Evolutionary conservation across 2,888 invertebrate species (phyloP).

Genomic region (Marronus borbonicus): DNA sequence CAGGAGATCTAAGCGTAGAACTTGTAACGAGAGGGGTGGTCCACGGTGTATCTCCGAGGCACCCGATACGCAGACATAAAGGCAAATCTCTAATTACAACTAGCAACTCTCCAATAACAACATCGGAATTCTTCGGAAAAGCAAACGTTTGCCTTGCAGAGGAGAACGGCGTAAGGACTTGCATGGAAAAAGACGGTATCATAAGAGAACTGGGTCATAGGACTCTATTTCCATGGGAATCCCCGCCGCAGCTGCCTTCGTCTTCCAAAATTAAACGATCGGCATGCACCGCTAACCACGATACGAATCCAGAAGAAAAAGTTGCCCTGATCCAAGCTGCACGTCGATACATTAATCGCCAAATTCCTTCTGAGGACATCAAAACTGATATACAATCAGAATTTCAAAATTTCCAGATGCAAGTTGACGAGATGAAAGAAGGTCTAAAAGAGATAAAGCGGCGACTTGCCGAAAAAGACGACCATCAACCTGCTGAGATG

Average conservation of each 20-base stretch:
- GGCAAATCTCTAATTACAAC: not conserved
- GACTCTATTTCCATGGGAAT: slow-evolving; percentile 5
- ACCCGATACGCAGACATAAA: slow-evolving; percentile 27
- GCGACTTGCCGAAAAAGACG: too few species aligned
- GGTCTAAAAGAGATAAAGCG: too few species aligned
- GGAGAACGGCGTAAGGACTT: not conserved
- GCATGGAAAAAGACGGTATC: not conserved
- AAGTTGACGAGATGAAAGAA: too few species aligned
- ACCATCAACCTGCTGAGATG: too few species aligned
- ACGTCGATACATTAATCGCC: not conserved
- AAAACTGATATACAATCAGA: not conserved
- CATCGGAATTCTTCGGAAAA: slow-evolving; percentile 8
- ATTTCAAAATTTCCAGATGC: not conserved
- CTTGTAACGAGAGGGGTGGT: slow-evolving; percentile 47
- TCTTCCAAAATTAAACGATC: not conserved
- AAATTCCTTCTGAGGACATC: not conserved
- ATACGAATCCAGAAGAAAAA: not conserved
- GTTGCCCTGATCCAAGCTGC: not conserved
- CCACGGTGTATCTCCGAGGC: slow-evolving; percentile 47
- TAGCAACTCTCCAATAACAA: not conserved
- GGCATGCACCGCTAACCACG: not conserved
- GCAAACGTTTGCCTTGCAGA: not conserved
- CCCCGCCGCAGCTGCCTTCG: not conserved
- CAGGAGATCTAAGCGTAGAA: slow-evolving; percentile 31
- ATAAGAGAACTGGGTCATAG: slow-evolving; percentile 9